These are phyloP conservation scores for Hydropsyche tenuis DNA, from an alignment of 1,140 invertebrate species.

Conservation along the genomic window DNA sequence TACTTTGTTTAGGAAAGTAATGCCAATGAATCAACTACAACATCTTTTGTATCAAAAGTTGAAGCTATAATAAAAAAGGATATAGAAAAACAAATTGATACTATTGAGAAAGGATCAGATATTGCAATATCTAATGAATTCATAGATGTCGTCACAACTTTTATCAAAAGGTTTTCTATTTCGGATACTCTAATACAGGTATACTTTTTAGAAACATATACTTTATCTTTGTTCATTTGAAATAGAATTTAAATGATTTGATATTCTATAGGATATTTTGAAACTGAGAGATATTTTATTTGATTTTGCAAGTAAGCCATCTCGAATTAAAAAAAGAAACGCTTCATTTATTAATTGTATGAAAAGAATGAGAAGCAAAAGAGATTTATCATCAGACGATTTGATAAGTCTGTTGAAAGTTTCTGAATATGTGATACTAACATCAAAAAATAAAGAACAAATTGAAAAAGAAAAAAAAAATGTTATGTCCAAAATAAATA, in stretches of 20 bases:
- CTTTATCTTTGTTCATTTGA: slow-evolving; percentile 1
- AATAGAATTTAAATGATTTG: background rate
- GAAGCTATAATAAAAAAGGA: slow-evolving; percentile 34
- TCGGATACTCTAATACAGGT: slow-evolving; percentile 43
- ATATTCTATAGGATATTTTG: slow-evolving; percentile 40
- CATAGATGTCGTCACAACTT: slow-evolving; percentile 37
- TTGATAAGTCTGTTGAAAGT: slow-evolving; percentile 41
- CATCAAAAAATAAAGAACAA: slow-evolving; percentile 35
- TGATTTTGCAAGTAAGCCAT: slow-evolving; percentile 34
- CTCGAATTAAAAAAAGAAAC: slow-evolving; percentile 18
- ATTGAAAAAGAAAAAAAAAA: slow-evolving; percentile 44
- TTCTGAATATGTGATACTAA: slow-evolving; percentile 47
- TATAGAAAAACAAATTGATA: slow-evolving; percentile 39
- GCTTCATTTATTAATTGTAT: background rate
- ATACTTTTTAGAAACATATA: slow-evolving; percentile 5
- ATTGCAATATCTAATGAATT: slow-evolving; percentile 38
- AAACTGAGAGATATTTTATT: slow-evolving; percentile 44
- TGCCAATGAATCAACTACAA: background rate
- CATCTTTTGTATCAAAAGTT: slow-evolving; percentile 23
- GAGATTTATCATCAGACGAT: slow-evolving; percentile 40
- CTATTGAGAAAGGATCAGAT: slow-evolving; percentile 25
- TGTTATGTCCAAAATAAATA: slow-evolving; percentile 39
- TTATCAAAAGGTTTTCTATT: slow-evolving; percentile 40
- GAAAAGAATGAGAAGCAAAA: slow-evolving; percentile 29
- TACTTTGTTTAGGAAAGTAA: slow-evolving; percentile 19